Evolutionary conservation across 2,888 invertebrate genomes (phyloP).

Genomic region (Cryptus armator): DNA sequence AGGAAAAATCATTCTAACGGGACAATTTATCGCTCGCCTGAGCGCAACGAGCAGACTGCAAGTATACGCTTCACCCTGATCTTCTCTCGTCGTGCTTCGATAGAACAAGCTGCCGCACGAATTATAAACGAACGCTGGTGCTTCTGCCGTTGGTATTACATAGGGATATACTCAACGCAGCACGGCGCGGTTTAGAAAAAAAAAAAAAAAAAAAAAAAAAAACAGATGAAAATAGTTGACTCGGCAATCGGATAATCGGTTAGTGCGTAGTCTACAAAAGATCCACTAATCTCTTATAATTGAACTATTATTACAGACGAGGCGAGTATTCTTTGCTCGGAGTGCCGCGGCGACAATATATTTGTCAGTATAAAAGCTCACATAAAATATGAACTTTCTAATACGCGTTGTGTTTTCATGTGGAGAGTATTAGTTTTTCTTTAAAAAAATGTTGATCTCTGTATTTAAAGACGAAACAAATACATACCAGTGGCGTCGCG

Average conservation of each 20-base stretch:
- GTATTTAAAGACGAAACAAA: background rate
- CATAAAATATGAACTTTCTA: too few relatives aligned
- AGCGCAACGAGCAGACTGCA: slow-evolving; percentile 26
- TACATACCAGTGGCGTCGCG: background rate
- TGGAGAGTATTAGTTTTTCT: background rate
- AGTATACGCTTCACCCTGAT: background rate
- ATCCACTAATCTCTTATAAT: slow-evolving; percentile 17
- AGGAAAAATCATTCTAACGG: slow-evolving; percentile 52
- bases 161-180: background rate
- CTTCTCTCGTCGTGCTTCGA: background rate
- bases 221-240: background rate
- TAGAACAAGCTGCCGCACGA: slow-evolving; percentile 7
- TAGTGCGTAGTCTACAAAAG: background rate
- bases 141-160: background rate
- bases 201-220: background rate
- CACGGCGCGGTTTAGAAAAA: background rate
- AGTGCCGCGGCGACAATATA: too few relatives aligned
- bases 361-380: too few relatives aligned
- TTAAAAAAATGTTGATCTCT: background rate
- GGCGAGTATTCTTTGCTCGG: too few relatives aligned
- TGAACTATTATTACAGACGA: background rate
- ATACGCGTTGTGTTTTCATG: too few relatives aligned
- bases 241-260: slow-evolving; percentile 24
- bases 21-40: slow-evolving; percentile 52
- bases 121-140: background rate